phyloP scores from a whole-genome alignment of 2,888 invertebrate species.

The Limnephilus auricula region DNA sequence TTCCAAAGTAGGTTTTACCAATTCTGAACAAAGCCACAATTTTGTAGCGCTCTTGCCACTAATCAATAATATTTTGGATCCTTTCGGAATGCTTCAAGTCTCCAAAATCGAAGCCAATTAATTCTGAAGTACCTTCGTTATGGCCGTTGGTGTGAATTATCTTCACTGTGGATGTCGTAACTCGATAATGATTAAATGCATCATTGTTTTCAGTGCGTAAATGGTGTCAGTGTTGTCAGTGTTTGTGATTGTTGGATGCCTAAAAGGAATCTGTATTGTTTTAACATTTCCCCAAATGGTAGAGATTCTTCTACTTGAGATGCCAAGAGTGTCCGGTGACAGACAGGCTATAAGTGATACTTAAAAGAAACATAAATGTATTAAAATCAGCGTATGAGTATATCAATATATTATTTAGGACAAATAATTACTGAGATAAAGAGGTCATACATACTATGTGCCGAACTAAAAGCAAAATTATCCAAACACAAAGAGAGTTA shows the following conservation, averaged over 20 bases:
- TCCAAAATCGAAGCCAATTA: neutral
- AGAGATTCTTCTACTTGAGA: neutral
- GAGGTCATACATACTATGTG: neutral
- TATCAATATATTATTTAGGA: neutral
- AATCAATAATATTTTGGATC: neutral
- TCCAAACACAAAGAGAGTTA: neutral
- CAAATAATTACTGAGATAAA: neutral
- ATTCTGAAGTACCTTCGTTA: neutral
- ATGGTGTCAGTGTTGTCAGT: slow-evolving; percentile 5
- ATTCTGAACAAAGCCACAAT: neutral
- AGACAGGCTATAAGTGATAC: neutral
- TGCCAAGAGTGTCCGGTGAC: neutral
- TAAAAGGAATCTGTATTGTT: neutral
- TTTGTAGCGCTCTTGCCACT: neutral
- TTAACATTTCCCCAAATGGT: neutral
- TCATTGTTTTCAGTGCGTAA: slow-evolving; percentile 7
- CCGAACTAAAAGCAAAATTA: neutral
- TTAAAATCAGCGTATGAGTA: neutral
- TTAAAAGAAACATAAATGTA: neutral
- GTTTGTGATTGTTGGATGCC: neutral
- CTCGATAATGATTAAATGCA: slow-evolving; percentile 10
- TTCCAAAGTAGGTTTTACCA: neutral
- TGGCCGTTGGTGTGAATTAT: neutral
- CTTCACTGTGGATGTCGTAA: neutral
- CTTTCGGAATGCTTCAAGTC: neutral